Evolutionary conservation across 2,888 invertebrate genomes (phyloP), one percentile per base, ranked within the genome.

Genomic region (Nomada fucata): DNA sequence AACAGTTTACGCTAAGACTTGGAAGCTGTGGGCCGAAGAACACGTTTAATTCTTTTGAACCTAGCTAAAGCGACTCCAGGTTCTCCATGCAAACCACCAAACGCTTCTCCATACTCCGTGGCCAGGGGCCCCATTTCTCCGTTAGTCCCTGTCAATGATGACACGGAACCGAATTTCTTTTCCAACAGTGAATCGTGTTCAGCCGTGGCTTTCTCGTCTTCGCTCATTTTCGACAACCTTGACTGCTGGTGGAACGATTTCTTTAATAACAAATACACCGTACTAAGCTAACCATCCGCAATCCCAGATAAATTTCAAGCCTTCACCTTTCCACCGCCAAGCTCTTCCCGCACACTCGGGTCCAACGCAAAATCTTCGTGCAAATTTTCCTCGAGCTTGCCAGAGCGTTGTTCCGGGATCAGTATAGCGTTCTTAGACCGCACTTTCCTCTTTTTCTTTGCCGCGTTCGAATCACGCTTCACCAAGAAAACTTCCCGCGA

Each of bases 41-140:
- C 89, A 15, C 91, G 89, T 67, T 90, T 91, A 81, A 92, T 89
- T 44, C 92, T 86, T 64, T 92, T 92, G 57, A 88, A 92, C 73
- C 92, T 88, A 18, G 88, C 89, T 9, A 91, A 71, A 10, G 87
- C 84, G 0, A 85, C 84, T 2, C 86, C 86, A 15, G 89, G 70
- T 11, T 90, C 90, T 23, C 79, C 74, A 9, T 87, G 89, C 20
- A 90, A 86, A 10, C 91, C 91, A 13, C 92, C 92, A 71, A 92
- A 92, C 3, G 92, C 89, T 68, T 91, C 92, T 20, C 86, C 88
- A 73, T 92, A 92, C 20, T 90, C 90, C 1, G 81, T 83, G 1
- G 88, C 90, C 23, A 90, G 76, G 2, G 89, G 85, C 23, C 67
- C 84, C 47, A 82, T 52, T 53, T 89, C 89, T 47, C 84, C 86